Conservation (phyloP, 2,797 vertebrate species). For the Pristis pectinata region DNA sequence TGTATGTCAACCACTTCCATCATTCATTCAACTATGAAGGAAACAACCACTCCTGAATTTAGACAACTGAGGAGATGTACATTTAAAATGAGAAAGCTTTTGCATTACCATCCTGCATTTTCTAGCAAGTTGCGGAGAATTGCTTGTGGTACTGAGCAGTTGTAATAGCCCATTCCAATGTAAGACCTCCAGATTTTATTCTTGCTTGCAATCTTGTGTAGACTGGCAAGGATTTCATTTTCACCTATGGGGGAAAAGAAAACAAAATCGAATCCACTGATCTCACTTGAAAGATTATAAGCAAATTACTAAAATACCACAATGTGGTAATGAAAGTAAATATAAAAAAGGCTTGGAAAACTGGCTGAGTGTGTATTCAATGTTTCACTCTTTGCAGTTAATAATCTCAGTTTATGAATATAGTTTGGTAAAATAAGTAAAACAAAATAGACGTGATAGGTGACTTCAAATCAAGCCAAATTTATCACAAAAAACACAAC, state of each 20-base stretch:
- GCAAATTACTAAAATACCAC: neutral
- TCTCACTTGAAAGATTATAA: slow-evolving; percentile 14
- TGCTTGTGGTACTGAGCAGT: slow-evolving; percentile 82
- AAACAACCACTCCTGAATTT: neutral
- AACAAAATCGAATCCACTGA: slow-evolving; percentile 40
- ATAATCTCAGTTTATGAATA: neutral
- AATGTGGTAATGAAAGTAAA: neutral
- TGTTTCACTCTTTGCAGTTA: neutral
- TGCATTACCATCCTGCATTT: slow-evolving; percentile 86
- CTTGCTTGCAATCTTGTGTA: slow-evolving; percentile 78
- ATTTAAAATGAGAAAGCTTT: slow-evolving; percentile 25
- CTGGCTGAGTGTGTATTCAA: neutral
- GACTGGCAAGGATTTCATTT: slow-evolving; percentile 80
- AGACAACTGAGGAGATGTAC: neutral
- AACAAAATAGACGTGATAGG: neutral
- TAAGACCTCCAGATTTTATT: slow-evolving; percentile 95
- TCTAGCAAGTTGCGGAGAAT: slow-evolving; percentile 87
- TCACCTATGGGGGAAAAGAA: slow-evolving; percentile 69
- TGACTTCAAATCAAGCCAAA: neutral
- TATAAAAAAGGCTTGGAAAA: neutral
- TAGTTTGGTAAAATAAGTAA: neutral
- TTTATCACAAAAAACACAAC: neutral
- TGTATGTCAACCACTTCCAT: neutral
- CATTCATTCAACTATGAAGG: neutral
- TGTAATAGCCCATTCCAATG: slow-evolving; percentile 98